phyloP scores from a whole-genome alignment of 1,140 invertebrate species.

The Panagrolaimus sp. region DNA sequence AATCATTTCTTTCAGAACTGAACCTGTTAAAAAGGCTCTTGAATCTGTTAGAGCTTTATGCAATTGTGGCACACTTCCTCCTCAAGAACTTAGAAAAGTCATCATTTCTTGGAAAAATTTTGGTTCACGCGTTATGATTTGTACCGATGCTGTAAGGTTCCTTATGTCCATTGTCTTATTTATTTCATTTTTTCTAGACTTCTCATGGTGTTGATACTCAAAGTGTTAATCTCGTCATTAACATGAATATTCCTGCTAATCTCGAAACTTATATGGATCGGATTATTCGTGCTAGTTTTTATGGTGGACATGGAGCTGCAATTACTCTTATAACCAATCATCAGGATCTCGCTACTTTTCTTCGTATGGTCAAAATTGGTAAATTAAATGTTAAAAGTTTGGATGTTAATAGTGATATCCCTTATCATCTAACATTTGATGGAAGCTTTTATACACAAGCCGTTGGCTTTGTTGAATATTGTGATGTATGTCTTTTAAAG shows the following conservation, averaged over 20 bases:
- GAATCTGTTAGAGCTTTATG: no score
- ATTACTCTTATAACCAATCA: conserved; percentile 21
- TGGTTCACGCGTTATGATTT: conserved; percentile 74
- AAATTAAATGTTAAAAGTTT: conserved; percentile 16
- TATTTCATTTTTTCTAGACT: conserved; percentile 59
- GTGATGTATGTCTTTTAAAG: no score
- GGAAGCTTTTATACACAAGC: no score
- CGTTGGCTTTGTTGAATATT: no score
- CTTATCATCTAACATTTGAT: no score
- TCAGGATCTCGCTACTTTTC: conserved; percentile 10
- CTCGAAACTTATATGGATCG: conserved; percentile 85
- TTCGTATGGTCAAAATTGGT: conserved; percentile 8
- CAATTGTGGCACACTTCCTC: conserved; percentile 73
- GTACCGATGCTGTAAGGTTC: conserved; percentile 69
- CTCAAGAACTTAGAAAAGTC: conserved; percentile 69
- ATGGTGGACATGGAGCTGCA: conserved; percentile 53
- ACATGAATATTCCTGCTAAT: conserved; percentile 77
- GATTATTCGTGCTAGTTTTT: conserved; percentile 85
- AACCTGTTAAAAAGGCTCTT: no score
- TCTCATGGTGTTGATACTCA: conserved; percentile 77
- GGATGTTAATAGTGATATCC: neutral
- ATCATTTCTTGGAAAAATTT: conserved; percentile 72
- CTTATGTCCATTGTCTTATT: neutral
- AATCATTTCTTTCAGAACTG: no score
- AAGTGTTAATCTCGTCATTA: conserved; percentile 84